Evolutionary conservation across 2,888 invertebrate species (phyloP).

Genomic region (Pristionchus fissidentatus): DNA sequence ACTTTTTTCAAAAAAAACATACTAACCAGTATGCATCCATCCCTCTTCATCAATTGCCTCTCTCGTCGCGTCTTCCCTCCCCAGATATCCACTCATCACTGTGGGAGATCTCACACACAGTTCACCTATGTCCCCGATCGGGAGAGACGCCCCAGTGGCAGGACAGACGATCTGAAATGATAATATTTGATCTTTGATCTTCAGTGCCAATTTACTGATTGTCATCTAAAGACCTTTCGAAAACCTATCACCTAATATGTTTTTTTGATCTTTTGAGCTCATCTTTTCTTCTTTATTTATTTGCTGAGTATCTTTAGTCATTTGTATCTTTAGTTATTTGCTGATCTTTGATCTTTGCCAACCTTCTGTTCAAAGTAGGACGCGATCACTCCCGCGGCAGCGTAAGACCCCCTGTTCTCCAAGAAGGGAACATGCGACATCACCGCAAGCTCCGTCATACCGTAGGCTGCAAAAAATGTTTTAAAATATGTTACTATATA

Average conservation of each 20-base stretch:
- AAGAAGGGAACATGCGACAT: conserved; percentile 77
- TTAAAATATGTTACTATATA: background rate
- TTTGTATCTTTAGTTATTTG: too few relatives aligned
- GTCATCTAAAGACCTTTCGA: background rate
- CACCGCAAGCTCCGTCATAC: conserved; percentile 85
- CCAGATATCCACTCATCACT: conserved; percentile 87
- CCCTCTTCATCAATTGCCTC: conserved; percentile 84
- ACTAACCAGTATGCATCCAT: conserved; percentile 82
- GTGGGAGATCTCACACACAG: conserved; percentile 87
- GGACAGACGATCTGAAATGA: conserved; percentile 73
- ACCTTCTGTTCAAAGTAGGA: conserved; percentile 82
- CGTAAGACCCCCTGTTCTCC: conserved; percentile 79
- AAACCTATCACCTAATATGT: too few relatives aligned
- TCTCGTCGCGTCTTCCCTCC: conserved; percentile 83
- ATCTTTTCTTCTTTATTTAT: background rate
- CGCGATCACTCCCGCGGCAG: conserved; percentile 82
- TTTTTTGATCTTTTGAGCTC: background rate
- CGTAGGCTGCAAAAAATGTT: conserved; percentile 80
- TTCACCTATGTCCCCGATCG: conserved; percentile 85
- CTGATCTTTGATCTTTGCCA: background rate
- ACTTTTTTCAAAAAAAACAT: too few relatives aligned
- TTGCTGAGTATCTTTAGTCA: too few relatives aligned
- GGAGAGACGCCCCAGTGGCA: conserved; percentile 80
- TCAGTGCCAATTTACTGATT: too few relatives aligned
- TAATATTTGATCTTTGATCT: too few relatives aligned